Conservation (phyloP, 2,888 invertebrate species). For the Eupithecia abbreviata region DNA sequence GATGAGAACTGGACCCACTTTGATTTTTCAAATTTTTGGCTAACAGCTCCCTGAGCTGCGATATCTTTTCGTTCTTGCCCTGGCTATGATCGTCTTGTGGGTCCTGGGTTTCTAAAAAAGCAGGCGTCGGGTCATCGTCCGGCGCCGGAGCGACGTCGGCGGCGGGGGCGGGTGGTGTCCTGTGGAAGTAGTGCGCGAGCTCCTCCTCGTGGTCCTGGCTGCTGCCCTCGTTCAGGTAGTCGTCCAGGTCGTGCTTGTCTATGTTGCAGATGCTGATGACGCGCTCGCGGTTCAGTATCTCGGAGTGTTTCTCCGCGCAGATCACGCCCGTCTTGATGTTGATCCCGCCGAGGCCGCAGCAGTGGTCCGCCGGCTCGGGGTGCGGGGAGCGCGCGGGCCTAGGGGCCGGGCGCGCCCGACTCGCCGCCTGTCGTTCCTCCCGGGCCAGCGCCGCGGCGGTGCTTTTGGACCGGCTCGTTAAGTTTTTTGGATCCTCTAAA, state of each 20-base stretch:
- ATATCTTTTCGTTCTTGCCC: constrained; percentile 86
- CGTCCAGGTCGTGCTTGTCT: constrained; percentile 91
- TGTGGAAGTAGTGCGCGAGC: constrained; percentile 91
- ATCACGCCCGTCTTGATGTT: constrained; percentile 75
- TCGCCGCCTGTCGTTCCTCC: constrained; percentile 81
- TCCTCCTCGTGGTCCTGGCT: constrained; percentile 94
- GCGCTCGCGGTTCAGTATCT: constrained; percentile 86
- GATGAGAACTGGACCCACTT: constrained; percentile 66
- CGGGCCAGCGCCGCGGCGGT: constrained; percentile 84
- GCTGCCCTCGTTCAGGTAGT: constrained; percentile 89
- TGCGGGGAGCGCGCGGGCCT: constrained; percentile 65
- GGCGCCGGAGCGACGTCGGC: constrained; percentile 51
- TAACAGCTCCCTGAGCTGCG: constrained; percentile 88
- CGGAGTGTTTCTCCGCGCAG: constrained; percentile 79
- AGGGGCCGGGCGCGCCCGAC: constrained; percentile 79
- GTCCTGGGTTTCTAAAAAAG: constrained; percentile 78
- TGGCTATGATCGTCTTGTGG: constrained; percentile 79
- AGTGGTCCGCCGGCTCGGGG: constrained; percentile 71
- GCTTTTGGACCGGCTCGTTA: constrained; percentile 83
- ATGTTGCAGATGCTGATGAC: constrained; percentile 90
- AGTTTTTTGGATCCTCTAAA: constrained; percentile 84
- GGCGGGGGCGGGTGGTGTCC: constrained; percentile 59
- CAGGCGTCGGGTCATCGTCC: constrained; percentile 47
- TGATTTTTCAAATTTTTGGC: constrained; percentile 86
- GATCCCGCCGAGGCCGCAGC: constrained; percentile 79